These are phyloP conservation scores for Entomyzon cyanotis DNA, from an alignment of 2,113 vertebrate genomes.

Conservation along the genomic window DNA sequence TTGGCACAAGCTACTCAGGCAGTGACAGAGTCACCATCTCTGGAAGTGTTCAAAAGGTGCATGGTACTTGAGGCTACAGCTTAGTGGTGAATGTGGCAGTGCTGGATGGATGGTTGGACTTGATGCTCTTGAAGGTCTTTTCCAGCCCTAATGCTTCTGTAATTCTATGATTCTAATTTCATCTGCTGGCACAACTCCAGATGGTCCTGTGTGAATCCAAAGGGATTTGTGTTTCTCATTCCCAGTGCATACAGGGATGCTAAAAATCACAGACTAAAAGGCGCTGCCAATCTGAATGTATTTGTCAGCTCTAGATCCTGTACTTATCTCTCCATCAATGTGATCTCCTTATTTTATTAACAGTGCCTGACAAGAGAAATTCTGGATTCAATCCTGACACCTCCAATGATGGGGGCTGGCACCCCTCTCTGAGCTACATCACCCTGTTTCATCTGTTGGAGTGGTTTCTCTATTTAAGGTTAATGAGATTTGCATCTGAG, in stretches of 20 bases:
- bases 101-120: neutral
- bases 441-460: neutral
- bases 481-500: constrained; percentile 29
- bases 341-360: neutral
- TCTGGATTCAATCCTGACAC: neutral
- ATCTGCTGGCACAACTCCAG: neutral
- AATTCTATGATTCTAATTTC: neutral
- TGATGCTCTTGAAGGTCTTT: neutral
- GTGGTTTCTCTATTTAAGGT: neutral
- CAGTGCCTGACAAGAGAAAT: constrained; percentile 20
- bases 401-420: neutral
- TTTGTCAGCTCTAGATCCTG: neutral
- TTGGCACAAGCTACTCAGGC: neutral
- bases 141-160: neutral
- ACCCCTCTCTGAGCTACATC: neutral
- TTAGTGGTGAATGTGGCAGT: neutral
- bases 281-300: neutral
- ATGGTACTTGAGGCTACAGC: neutral
- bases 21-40: neutral
- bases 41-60: neutral
- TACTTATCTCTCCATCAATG: neutral
- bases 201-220: neutral
- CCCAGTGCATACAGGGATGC: neutral
- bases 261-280: neutral
- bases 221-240: neutral